phyloP scores from a whole-genome alignment of 2,797 vertebrate species.

The Gambelia wislizenii region DNA sequence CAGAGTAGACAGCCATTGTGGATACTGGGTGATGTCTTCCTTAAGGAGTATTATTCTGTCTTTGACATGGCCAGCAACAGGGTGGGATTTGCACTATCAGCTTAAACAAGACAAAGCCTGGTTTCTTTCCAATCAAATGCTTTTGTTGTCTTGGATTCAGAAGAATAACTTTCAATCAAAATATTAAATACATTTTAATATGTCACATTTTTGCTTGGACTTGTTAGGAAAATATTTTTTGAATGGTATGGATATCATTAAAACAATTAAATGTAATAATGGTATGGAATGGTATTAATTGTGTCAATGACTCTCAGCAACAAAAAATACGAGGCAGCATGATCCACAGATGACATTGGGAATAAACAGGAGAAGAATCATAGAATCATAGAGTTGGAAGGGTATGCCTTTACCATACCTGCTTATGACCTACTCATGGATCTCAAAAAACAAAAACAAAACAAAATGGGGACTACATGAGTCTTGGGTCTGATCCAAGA shows the following conservation, averaged over 20 bases:
- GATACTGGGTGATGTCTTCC: conserved; percentile 86
- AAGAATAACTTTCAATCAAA: neutral
- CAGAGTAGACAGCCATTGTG: conserved; percentile 76
- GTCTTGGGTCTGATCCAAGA: too few species aligned
- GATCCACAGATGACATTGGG: too few species aligned
- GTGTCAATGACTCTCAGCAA: too few species aligned
- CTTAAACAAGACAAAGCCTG: conserved; percentile 51
- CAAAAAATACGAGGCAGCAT: too few species aligned
- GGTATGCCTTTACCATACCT: too few species aligned
- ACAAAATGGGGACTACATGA: too few species aligned
- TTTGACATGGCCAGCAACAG: conserved; percentile 79
- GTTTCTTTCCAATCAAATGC: fast-evolving
- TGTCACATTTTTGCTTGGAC: neutral
- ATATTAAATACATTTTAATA: conserved; percentile 5
- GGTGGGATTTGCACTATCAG: conserved; percentile 79
- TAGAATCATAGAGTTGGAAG: too few species aligned
- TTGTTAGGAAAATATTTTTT: neutral
- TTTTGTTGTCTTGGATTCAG: neutral
- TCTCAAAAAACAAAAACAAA: too few species aligned
- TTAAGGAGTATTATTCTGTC: conserved; percentile 83
- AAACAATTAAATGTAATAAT: neutral
- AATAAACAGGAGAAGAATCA: too few species aligned
- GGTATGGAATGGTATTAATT: too few species aligned
- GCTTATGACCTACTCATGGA: too few species aligned
- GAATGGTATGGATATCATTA: neutral